Percentiles rank a stretch among this genome's conserved stretches.
Conservation (phyloP, 23 tunicate species). For the Ascidia mentula region DNA sequence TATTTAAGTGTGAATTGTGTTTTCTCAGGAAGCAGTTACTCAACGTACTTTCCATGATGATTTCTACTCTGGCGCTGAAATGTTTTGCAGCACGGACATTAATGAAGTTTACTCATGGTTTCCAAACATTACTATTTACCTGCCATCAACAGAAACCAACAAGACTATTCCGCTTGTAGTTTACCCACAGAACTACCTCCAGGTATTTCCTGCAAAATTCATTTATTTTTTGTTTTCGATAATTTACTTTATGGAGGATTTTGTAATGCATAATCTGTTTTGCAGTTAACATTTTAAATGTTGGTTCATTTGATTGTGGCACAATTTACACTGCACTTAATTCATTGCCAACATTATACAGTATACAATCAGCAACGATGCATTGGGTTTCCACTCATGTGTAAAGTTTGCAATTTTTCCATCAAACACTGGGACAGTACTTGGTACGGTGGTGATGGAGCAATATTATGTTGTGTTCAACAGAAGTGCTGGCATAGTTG, state of each 20-base stretch:
- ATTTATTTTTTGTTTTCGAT: no score
- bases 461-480: conserved; percentile 70
- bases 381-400: conserved; percentile 3
- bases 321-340: background rate
- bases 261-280: no score
- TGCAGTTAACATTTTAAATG: background rate
- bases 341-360: background rate
- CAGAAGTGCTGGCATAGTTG: conserved; percentile 31
- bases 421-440: conserved; percentile 54
- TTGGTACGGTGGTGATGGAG: conserved; percentile 67
- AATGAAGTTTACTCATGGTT: conserved; percentile 13
- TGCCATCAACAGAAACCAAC: conserved; percentile 38
- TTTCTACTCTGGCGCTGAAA: conserved; percentile 14
- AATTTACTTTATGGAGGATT: no score
- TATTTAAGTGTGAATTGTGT: no score
- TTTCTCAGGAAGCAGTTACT: conserved; percentile 16
- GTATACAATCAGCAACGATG: background rate
- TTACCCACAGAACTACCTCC: conserved; percentile 35
- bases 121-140: conserved; percentile 41
- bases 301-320: background rate
- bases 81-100: conserved; percentile 16
- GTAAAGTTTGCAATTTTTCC: conserved; percentile 55
- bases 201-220: no score
- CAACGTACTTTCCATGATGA: background rate
- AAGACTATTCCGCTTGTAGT: conserved; percentile 31